Evolutionary conservation across 2,113 vertebrate species (phyloP), one percentile per base, ranked within the genome.

Genomic region (Perca schrenkii): DNA sequence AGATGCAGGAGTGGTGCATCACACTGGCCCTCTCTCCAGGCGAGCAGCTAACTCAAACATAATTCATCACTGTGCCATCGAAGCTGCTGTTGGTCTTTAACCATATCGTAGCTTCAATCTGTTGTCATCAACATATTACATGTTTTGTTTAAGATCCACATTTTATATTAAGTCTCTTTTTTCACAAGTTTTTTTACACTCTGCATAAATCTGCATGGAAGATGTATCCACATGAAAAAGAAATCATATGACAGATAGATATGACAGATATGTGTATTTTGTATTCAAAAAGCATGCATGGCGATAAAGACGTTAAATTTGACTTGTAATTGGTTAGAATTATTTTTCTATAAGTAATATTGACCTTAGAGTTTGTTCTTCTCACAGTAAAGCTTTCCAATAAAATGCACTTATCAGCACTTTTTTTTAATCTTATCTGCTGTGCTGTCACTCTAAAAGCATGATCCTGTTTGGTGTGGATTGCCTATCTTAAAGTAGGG

Each of bases 41-140:
- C 80, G 60, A 80, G 53, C 64, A 61, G 72, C 46, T 70, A 65
- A 74, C 81, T 53, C 74, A 86, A 89, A 85, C 83, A 86, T 56
- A 83, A 91, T 87, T 61, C 86, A 89, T 88, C 86, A 85, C 69
- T 61, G 40, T 83, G 79, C 76, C 82, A 82, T 62, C 17, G 17
- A 79, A 49, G 58, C 46, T 36, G 57, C 21, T 31, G 64, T 64
- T 77, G 74, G 63, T 72, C 46, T 74, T 75, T 89, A 49, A 80
- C 54, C 63, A 57, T 40, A 40, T 66, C 40, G 36, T 17, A 19
- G 22, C 66, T 71, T 70, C 12, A 69, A 56, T 83, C 58, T 36
- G n/a, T 64, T 74, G 67, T 83, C 73, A 67, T 84, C 28, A 76
- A 64, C 34, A 68, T 63, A 62, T 74, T n/a, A 47, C 17, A 50